Evolutionary conservation across 2,797 vertebrate genomes (phyloP).

Genomic region (Buphagus erythrorhynchus): DNA sequence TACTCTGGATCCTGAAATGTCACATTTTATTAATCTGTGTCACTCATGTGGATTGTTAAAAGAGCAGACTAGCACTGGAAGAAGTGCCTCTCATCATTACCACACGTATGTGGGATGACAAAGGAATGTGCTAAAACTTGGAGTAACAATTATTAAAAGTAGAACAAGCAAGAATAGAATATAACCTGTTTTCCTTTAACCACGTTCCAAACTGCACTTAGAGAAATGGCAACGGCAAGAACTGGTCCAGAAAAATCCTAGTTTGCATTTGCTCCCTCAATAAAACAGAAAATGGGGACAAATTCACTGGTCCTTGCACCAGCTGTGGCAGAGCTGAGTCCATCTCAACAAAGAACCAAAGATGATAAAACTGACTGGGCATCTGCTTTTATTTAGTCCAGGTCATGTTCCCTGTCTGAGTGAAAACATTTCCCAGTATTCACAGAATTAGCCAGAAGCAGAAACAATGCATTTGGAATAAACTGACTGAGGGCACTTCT

Average conservation of each 20-base stretch:
- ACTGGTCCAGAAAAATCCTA: not conserved
- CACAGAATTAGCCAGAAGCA: not conserved
- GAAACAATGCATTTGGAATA: not conserved
- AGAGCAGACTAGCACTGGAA: slow-evolving; percentile 11
- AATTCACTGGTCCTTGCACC: accelerated
- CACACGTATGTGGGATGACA: slow-evolving; percentile 9
- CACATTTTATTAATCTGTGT: slow-evolving; percentile 63
- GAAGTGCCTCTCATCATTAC: slow-evolving; percentile 1
- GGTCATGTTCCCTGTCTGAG: not conserved
- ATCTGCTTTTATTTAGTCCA: not conserved
- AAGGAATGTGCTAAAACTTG: not conserved
- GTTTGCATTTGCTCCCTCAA: not conserved
- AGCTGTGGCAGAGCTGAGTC: not conserved
- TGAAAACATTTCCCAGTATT: not conserved
- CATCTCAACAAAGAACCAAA: not conserved
- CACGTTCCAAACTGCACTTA: not conserved
- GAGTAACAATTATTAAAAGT: slow-evolving; percentile 14
- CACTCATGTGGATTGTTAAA: slow-evolving; percentile 16
- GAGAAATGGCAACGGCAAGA: not conserved
- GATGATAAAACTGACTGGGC: accelerated
- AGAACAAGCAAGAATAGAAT: not conserved
- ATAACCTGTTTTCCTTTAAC: not conserved
- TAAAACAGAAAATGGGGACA: not conserved
- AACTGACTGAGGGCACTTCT: not conserved
- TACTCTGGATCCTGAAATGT: slow-evolving; percentile 53